Evolutionary conservation across 2,113 vertebrate species (phyloP).

Genomic region (Oncorhynchus mykiss): DNA sequence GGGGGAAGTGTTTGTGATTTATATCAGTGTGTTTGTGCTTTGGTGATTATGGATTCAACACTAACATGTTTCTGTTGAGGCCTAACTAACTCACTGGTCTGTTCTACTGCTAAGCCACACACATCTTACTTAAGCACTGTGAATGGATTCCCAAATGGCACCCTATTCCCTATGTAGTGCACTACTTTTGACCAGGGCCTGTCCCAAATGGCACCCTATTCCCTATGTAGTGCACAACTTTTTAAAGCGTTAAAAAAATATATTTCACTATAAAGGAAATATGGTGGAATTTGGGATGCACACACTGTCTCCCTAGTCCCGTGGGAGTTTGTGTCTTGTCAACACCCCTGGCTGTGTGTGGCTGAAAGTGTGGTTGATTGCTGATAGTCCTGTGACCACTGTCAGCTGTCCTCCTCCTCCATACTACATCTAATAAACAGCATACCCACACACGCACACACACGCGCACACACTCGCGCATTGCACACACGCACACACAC

Average conservation of each 20-base stretch:
- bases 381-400: slow-evolving; percentile 64
- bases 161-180: no score
- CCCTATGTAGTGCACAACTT: no score
- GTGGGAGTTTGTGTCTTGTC: background rate
- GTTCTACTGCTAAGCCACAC: background rate
- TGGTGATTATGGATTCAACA: background rate
- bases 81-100: slow-evolving; percentile 44
- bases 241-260: no score
- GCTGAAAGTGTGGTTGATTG: slow-evolving; percentile 29
- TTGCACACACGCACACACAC: slow-evolving; percentile 45
- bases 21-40: slow-evolving; percentile 13
- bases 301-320: no score
- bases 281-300: no score
- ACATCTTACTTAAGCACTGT: no score
- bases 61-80: background rate
- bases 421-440: slow-evolving; percentile 51
- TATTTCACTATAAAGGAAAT: no score
- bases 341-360: background rate
- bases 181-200: no score
- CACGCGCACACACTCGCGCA: slow-evolving; percentile 18
- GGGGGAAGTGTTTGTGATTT: background rate
- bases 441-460: slow-evolving; percentile 24
- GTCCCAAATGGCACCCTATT: no score
- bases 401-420: slow-evolving; percentile 29
- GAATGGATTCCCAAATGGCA: no score